A percentile compares a stretch with the other conserved stretches of the same genome.
Conservation (phyloP, 2,888 invertebrate species). For the Cepaea hortensis region DNA sequence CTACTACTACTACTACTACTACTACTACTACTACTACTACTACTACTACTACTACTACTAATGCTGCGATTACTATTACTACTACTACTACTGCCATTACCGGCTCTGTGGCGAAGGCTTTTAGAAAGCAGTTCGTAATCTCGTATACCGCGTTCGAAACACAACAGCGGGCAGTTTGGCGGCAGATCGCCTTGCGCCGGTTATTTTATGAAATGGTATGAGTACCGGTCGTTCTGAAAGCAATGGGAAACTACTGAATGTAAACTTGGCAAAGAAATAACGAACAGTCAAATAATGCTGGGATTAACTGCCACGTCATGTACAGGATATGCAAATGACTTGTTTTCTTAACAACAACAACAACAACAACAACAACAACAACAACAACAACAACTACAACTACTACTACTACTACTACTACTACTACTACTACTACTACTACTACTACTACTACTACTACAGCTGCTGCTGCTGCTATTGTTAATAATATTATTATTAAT, state of each 20-base stretch:
- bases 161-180: too few species aligned
- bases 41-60: not conserved
- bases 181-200: too few species aligned
- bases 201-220: too few species aligned
- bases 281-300: too few species aligned
- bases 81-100: conserved; percentile 22
- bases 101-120: too few species aligned
- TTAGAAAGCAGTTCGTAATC: too few species aligned
- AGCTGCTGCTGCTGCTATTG: conserved; percentile 14
- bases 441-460: conserved; percentile 28
- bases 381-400: not conserved
- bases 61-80: conserved; percentile 20
- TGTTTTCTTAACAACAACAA: not conserved
- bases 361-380: conserved; percentile 12
- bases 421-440: not conserved
- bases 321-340: too few species aligned
- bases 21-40: conserved; percentile 10
- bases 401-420: conserved; percentile 1
- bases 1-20: not conserved
- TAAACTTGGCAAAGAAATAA: too few species aligned
- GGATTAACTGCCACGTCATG: too few species aligned
- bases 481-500: conserved; percentile 13
- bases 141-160: too few species aligned
- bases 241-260: too few species aligned
- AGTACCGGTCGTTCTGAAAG: too few species aligned